Evolutionary conservation across 2,888 invertebrate genomes (phyloP).

Genomic region (Flabesymbios commensalis): DNA sequence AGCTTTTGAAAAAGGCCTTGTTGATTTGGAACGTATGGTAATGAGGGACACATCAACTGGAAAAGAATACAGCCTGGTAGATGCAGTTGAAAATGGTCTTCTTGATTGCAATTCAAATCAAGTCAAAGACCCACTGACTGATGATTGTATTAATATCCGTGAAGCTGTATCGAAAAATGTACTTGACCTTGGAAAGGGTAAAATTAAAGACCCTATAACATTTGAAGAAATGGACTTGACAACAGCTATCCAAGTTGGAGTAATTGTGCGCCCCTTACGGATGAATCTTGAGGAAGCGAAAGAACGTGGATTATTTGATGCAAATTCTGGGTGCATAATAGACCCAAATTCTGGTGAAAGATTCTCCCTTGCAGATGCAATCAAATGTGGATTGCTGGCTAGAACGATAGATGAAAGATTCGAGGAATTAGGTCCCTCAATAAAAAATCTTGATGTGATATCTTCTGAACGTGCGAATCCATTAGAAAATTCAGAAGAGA

Average conservation of each 20-base stretch:
- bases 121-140: neutral
- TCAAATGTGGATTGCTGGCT: too few relatives aligned
- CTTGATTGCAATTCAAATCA: conserved; percentile 12
- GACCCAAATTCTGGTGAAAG: neutral
- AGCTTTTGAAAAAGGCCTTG: conserved; percentile 13
- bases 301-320: conserved; percentile 56
- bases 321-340: conserved; percentile 62
- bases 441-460: too few relatives aligned
- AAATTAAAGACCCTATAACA: conserved; percentile 73
- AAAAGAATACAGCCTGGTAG: conserved; percentile 78
- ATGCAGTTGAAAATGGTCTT: conserved; percentile 19
- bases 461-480: too few relatives aligned
- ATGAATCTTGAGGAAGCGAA: too few relatives aligned
- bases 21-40: conserved; percentile 69
- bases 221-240: too few relatives aligned
- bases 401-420: too few relatives aligned
- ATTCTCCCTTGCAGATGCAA: neutral
- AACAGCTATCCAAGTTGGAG: too few relatives aligned
- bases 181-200: conserved; percentile 71
- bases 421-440: too few relatives aligned
- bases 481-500: too few relatives aligned
- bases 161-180: conserved; percentile 79
- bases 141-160: neutral
- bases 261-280: too few relatives aligned
- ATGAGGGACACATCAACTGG: conserved; percentile 85